phyloP scores from a whole-genome alignment of 2,888 invertebrate genomes.

The Acrocyrtus sp. region DNA sequence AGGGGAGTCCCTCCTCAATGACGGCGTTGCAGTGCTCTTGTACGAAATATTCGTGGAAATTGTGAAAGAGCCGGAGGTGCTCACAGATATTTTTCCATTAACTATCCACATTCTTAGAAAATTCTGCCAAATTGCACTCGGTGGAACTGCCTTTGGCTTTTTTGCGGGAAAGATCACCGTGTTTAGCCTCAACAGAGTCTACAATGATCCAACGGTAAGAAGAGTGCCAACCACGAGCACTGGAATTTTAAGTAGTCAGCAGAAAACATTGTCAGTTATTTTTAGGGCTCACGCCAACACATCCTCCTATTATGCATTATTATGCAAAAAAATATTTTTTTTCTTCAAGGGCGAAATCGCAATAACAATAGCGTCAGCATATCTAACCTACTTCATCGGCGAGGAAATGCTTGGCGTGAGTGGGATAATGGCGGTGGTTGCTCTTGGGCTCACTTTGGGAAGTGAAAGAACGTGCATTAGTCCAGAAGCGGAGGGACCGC shows the following conservation, averaged over 20 bases:
- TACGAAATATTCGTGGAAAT: constrained; percentile 51
- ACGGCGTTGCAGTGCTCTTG: constrained; percentile 65
- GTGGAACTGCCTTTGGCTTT: constrained; percentile 65
- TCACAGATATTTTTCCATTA: neutral
- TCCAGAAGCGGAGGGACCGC: constrained; percentile 67
- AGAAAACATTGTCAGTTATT: no score
- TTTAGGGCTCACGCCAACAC: no score
- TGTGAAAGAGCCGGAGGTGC: constrained; percentile 4
- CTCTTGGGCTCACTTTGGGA: constrained; percentile 67
- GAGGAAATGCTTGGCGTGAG: constrained; percentile 64
- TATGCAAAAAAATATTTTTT: no score
- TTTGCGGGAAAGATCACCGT: constrained; percentile 65
- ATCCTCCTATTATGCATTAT: no score
- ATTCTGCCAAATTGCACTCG: constrained; percentile 47
- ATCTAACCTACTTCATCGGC: constrained; percentile 66
- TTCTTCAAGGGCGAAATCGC: no score
- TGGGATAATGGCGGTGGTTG: constrained; percentile 68
- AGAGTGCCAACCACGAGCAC: no score
- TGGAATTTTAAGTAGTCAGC: no score
- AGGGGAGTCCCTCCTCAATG: constrained; percentile 69
- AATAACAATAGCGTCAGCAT: constrained; percentile 67
- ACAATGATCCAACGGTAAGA: constrained; percentile 67
- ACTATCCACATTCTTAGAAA: constrained; percentile 24
- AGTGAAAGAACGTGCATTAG: constrained; percentile 67
- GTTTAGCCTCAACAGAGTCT: constrained; percentile 65